A percentile compares a stretch with the other conserved stretches of the same genome.
These are phyloP conservation scores for Vicugna pacos DNA, from an alignment of 2,113 vertebrate genomes.

Conservation along the genomic window DNA sequence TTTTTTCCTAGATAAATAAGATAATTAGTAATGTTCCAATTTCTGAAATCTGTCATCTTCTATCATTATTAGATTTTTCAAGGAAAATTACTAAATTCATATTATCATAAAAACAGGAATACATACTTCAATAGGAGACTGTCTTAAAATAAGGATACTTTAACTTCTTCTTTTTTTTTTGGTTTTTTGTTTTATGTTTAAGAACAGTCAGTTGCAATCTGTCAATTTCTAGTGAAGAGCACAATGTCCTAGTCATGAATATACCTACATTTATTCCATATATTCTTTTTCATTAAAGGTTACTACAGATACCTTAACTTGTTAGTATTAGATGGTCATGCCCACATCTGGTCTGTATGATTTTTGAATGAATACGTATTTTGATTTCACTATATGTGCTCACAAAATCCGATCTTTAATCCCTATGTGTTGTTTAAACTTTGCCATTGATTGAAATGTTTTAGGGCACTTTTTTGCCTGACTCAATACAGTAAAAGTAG, in stretches of 20 bases:
- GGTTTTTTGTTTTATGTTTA: too few relatives aligned
- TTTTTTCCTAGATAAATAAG: not conserved
- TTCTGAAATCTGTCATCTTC: not conserved
- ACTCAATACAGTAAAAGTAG: not conserved
- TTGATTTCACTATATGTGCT: not conserved
- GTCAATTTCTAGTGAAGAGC: too few relatives aligned
- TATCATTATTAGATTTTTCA: not conserved
- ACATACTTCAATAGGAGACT: not conserved
- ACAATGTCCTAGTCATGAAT: too few relatives aligned
- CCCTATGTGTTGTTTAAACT: not conserved
- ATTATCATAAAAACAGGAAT: not conserved
- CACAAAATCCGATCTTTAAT: not conserved
- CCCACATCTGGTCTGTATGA: not conserved
- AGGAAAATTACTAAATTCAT: not conserved
- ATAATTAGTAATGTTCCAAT: not conserved
- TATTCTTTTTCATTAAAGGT: too few relatives aligned
- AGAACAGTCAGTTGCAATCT: too few relatives aligned
- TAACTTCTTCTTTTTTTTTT: not conserved
- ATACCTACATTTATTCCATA: too few relatives aligned
- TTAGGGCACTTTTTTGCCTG: not conserved
- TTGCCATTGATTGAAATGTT: not conserved
- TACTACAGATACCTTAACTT: not conserved
- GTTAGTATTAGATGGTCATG: not conserved
- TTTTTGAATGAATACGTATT: not conserved
- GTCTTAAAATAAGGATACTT: not conserved